A percentile compares a stretch with the other conserved stretches of the same genome.
Conservation (phyloP, 2,797 vertebrate genomes). For the Myotis vivesi region DNA sequence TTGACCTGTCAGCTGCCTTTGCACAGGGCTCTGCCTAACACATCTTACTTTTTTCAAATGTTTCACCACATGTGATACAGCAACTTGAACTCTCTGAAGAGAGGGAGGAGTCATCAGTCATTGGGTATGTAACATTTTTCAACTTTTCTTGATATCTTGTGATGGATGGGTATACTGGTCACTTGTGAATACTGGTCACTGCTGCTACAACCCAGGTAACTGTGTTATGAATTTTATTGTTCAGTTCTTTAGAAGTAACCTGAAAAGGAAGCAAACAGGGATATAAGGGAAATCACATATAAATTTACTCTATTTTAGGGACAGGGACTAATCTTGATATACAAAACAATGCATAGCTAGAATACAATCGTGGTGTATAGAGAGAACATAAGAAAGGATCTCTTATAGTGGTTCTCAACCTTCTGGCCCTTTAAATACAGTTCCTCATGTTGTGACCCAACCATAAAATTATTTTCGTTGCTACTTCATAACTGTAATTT, state of each 20-base stretch:
- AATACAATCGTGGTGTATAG: neutral
- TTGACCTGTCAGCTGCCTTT: neutral
- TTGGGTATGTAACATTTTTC: neutral
- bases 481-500: no score
- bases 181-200: constrained; percentile 50
- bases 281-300: neutral
- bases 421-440: no score
- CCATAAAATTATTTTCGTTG: no score
- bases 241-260: constrained; percentile 64
- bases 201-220: constrained; percentile 66
- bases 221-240: constrained; percentile 64
- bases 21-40: constrained; percentile 29
- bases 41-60: neutral
- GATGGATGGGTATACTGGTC: constrained; percentile 62
- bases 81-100: constrained; percentile 36
- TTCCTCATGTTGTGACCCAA: no score
- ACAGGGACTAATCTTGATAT: neutral
- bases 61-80: constrained; percentile 57
- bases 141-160: constrained; percentile 65
- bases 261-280: constrained; percentile 30
- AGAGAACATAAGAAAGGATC: neutral
- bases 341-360: neutral
- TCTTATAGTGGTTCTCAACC: neutral
- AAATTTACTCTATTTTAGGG: neutral
- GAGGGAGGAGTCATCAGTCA: neutral